Evolutionary conservation across 64 coral and sea anemone genomes (phyloP), one percentile per base, ranked within the genome.

Genomic region (Trachythela sp.): DNA sequence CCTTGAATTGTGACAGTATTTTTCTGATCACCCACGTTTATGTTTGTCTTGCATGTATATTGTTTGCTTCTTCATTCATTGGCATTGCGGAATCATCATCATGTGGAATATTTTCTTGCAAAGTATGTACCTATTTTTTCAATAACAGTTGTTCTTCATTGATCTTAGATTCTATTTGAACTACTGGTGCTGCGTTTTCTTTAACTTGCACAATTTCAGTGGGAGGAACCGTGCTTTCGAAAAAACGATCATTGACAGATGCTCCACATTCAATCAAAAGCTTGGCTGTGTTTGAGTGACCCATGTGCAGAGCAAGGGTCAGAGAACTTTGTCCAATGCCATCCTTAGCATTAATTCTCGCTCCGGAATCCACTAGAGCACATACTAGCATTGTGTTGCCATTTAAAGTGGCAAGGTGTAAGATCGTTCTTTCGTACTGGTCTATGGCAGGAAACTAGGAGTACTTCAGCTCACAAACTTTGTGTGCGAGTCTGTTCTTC

Each of bases 361-460:
- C 89, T 17, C 84, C 89, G 37, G 80, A 33, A 60, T 83, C 36
- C 0, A 91, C 48, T 4, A 91, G 26, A 39, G 20, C 2, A 24
- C 20, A 58, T 5, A 91, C 77, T 8, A 91, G 76, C 8, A 20
- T 59, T 39, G 71, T 42, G 39, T 91, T 58, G 0, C 89, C 89
- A 38, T 64, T 17, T 26, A 60, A 22, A 0, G 48, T 48, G 17
- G 89, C 89, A 2, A 85, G 30, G 45, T 91, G 89, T 0, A 91
- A 43, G n/a, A 91, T 45, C 36, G 2, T 85, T 27, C 89, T 33
- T 41, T 30, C 26, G 35, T 85, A 91, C 40, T 91, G 89, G 17
- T 91, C 84, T 42, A 27, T 22, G 13, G 89, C 89, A 2, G 77
- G 80, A 54, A 42, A 37, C 89, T 77, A 91, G 6, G 5, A 6